A percentile compares a stretch with the other conserved stretches of the same genome.
These are phyloP conservation scores for Anas flavirostris DNA, from an alignment of 2,797 vertebrate genomes.

Conservation along the genomic window DNA sequence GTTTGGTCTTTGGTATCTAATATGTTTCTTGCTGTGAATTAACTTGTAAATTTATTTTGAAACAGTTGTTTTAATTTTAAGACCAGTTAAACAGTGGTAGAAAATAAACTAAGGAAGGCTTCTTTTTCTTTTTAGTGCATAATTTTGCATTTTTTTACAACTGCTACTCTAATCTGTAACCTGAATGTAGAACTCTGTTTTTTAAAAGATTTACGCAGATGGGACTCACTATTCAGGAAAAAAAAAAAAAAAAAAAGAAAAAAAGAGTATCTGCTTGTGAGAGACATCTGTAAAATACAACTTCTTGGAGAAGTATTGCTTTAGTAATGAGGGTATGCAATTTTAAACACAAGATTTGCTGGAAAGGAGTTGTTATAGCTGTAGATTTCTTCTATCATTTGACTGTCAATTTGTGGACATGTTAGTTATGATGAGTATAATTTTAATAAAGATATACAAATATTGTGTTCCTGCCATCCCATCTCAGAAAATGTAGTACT, in stretches of 20 bases:
- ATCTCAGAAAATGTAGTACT: neutral
- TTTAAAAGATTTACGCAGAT: neutral
- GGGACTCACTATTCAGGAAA: neutral
- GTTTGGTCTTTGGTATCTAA: neutral
- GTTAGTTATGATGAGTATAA: neutral
- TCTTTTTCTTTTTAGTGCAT: neutral
- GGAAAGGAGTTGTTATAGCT: neutral
- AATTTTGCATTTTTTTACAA: neutral
- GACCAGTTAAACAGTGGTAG: neutral
- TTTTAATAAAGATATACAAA: neutral
- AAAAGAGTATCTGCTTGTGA: neutral
- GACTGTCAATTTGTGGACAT: neutral
- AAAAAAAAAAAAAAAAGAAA: neutral
- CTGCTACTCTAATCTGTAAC: neutral
- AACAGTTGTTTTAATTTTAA: neutral
- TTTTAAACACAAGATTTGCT: neutral
- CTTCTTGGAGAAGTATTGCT: neutral
- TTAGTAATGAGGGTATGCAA: neutral
- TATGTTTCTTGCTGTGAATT: neutral
- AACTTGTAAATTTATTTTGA: neutral
- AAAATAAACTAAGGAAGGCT: neutral
- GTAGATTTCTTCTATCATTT: neutral
- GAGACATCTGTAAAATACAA: neutral
- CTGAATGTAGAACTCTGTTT: neutral
- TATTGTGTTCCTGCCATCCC: neutral